Evolutionary conservation across 2,888 invertebrate species (phyloP).

Genomic region (Pseudanteris insignis): DNA sequence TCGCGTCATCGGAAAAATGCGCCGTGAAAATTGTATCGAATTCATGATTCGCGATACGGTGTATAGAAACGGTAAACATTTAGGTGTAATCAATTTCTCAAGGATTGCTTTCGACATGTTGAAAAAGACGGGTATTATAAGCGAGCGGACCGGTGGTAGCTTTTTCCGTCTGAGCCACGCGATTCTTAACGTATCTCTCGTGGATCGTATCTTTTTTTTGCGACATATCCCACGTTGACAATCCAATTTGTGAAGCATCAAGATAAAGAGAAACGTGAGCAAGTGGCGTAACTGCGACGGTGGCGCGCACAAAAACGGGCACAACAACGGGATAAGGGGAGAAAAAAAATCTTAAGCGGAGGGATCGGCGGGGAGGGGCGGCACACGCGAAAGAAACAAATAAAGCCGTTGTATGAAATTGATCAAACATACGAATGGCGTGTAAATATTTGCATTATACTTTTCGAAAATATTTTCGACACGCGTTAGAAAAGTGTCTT

Average conservation of each 20-base stretch:
- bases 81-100: constrained; percentile 16
- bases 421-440: too few relatives aligned
- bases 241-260: constrained; percentile 58
- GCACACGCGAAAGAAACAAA: too few relatives aligned
- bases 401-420: too few relatives aligned
- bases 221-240: constrained; percentile 49
- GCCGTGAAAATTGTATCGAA: constrained; percentile 20
- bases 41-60: constrained; percentile 3
- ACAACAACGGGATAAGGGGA: too few relatives aligned
- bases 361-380: too few relatives aligned
- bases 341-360: too few relatives aligned
- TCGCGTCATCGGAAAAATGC: background rate
- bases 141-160: constrained; percentile 2
- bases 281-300: constrained; percentile 25
- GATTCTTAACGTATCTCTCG: constrained; percentile 29
- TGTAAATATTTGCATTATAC: too few relatives aligned
- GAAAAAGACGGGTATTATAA: constrained; percentile 18
- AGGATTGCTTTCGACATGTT: constrained; percentile 23
- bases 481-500: constrained; percentile 6
- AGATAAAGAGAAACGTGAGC: constrained; percentile 43
- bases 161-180: constrained; percentile 7
- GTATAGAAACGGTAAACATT: constrained; percentile 15
- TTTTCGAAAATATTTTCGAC: too few relatives aligned
- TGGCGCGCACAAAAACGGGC: too few relatives aligned
- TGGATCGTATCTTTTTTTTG: constrained; percentile 22